phyloP scores from a whole-genome alignment of 2,888 invertebrate genomes.

The Anoplius nigerrimus region DNA sequence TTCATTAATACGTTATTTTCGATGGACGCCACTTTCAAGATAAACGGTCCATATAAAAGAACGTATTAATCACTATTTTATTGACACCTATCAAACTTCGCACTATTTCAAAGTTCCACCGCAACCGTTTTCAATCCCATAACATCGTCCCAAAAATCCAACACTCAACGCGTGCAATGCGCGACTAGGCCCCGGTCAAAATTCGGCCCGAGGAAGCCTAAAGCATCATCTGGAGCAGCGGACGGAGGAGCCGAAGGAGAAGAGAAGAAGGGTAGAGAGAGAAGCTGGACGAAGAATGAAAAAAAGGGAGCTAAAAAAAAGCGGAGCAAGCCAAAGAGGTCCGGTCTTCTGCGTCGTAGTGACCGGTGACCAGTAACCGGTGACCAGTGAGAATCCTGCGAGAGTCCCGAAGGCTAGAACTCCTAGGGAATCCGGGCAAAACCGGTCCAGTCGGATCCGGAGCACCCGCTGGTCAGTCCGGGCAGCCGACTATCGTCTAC shows the following conservation, averaged over 20 bases:
- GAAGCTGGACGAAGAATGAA: constrained; percentile 1
- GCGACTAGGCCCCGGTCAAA: too few relatives aligned
- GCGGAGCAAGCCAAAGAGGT: constrained; percentile 38
- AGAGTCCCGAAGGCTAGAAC: constrained; percentile 69
- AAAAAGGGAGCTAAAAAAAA: constrained; percentile 19
- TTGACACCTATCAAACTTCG: too few relatives aligned
- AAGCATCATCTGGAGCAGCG: constrained; percentile 4
- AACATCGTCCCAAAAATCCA: too few relatives aligned
- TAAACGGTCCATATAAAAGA: too few relatives aligned
- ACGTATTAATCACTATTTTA: too few relatives aligned
- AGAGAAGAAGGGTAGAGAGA: not conserved
- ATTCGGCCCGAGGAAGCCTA: too few relatives aligned
- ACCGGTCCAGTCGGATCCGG: constrained; percentile 73
- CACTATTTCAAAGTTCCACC: too few relatives aligned
- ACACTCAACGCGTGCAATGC: too few relatives aligned
- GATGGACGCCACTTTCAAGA: too few relatives aligned
- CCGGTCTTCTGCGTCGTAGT: constrained; percentile 46
- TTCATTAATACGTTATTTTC: too few relatives aligned
- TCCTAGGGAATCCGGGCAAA: constrained; percentile 72
- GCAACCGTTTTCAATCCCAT: too few relatives aligned
- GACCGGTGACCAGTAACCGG: constrained; percentile 44
- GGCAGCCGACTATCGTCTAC: constrained; percentile 52
- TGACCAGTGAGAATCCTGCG: constrained; percentile 48
- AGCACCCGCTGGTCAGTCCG: constrained; percentile 63
- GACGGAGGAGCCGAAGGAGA: constrained; percentile 7